phyloP scores from a whole-genome alignment of 2,888 invertebrate species.

The Rhorus exstirpatorius region DNA sequence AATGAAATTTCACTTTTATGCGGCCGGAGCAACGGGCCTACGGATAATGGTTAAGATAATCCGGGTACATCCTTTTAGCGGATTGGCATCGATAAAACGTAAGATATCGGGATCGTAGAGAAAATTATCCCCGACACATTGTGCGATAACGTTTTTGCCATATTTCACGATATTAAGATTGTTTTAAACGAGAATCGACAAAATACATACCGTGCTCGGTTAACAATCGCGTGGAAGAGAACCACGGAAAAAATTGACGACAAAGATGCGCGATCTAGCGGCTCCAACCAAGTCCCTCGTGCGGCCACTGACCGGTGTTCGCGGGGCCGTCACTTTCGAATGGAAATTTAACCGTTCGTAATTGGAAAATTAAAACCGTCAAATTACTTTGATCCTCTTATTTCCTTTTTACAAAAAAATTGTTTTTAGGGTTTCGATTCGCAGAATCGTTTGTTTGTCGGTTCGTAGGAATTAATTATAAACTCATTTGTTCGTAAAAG shows the following conservation, averaged over 20 bases:
- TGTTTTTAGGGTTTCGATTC: no score
- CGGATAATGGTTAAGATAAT: constrained; percentile 47
- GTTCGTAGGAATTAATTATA: no score
- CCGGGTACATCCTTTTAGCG: constrained; percentile 50
- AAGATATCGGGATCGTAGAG: constrained; percentile 17
- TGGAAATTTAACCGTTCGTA: no score
- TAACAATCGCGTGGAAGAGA: constrained; percentile 77
- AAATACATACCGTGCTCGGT: constrained; percentile 77
- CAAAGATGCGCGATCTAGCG: constrained; percentile 52
- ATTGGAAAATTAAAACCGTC: no score
- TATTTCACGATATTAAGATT: constrained; percentile 37
- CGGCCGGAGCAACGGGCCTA: not conserved
- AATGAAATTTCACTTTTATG: not conserved
- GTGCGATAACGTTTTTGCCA: constrained; percentile 52
- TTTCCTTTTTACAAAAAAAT: no score
- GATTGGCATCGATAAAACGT: constrained; percentile 45
- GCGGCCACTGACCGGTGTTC: no score
- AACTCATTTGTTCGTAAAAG: no score
- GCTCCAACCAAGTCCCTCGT: no score
- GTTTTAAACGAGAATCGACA: constrained; percentile 68
- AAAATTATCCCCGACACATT: constrained; percentile 29
- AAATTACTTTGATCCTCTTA: no score
- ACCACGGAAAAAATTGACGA: constrained; percentile 88
- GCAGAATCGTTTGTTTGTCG: no score
- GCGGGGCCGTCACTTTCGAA: no score